Conservation (phyloP, 2,113 vertebrate species). For the Malurus cyaneus region DNA sequence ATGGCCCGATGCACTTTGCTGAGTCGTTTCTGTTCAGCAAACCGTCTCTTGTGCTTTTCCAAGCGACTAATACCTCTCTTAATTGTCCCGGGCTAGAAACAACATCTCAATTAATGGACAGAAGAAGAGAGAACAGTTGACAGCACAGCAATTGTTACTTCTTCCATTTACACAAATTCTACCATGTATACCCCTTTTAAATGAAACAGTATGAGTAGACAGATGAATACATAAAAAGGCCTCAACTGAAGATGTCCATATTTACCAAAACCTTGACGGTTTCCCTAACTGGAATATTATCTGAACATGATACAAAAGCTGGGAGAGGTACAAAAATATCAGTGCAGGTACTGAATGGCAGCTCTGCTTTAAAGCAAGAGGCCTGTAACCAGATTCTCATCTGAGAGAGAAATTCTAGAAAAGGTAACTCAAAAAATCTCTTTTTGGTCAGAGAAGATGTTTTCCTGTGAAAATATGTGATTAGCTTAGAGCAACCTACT, state of each 20-base stretch:
- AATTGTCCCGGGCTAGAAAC: constrained; percentile 82
- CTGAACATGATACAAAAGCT: neutral
- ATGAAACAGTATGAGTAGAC: neutral
- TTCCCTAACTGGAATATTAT: neutral
- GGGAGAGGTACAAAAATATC: neutral
- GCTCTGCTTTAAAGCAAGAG: neutral
- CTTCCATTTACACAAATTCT: neutral
- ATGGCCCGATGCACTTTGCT: constrained; percentile 85
- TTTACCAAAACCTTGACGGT: neutral
- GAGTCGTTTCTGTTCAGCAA: constrained; percentile 88
- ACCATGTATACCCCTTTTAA: neutral
- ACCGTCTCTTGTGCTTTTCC: constrained; percentile 96
- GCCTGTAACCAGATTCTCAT: neutral
- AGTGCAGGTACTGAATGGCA: neutral
- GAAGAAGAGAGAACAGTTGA: constrained; percentile 63
- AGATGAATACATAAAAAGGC: neutral
- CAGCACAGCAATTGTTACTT: constrained; percentile 40
- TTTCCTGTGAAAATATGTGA: neutral
- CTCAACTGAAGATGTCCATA: neutral
- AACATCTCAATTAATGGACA: constrained; percentile 72
- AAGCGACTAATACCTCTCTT: constrained; percentile 88
- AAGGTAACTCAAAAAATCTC: neutral
- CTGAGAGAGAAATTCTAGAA: neutral
- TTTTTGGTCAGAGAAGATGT: neutral
- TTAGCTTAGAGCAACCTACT: neutral